Percentiles rank a stretch among this genome's conserved stretches.
Conservation (phyloP, 2,888 invertebrate genomes). For the Euclidia mi region DNA sequence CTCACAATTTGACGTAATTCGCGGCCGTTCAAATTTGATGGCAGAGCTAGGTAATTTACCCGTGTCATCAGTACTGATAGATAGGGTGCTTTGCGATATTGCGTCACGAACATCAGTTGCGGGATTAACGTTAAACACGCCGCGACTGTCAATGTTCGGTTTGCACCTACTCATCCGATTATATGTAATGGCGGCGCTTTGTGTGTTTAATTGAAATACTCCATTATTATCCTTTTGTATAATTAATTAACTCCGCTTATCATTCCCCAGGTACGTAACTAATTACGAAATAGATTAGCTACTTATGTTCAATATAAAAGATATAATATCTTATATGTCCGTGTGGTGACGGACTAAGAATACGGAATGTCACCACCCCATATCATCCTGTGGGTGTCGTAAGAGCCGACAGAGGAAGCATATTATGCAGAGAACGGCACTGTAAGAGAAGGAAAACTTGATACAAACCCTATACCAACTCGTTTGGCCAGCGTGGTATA, state of each 20-base stretch:
- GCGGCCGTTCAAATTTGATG: slow-evolving; percentile 25
- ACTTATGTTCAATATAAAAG: too few species aligned
- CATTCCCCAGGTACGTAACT: too few species aligned
- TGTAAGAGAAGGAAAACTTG: too few species aligned
- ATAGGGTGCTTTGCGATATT: slow-evolving; percentile 18
- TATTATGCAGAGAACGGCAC: too few species aligned
- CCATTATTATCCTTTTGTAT: slow-evolving; percentile 34
- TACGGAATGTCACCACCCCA: too few species aligned
- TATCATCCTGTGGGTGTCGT: too few species aligned
- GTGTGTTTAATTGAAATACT: slow-evolving; percentile 33
- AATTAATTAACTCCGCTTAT: slow-evolving; percentile 28
- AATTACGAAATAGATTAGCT: too few species aligned
- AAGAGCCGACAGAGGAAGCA: too few species aligned
- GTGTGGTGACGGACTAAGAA: too few species aligned
- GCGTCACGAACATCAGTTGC: slow-evolving; percentile 15
- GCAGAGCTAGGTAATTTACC: slow-evolving; percentile 37
- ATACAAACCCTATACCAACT: too few species aligned
- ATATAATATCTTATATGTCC: too few species aligned
- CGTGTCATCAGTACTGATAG: slow-evolving; percentile 33
- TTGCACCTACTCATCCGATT: slow-evolving; percentile 21
- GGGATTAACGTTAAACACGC: slow-evolving; percentile 23
- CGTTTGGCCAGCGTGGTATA: too few species aligned
- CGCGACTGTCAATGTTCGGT: slow-evolving; percentile 20
- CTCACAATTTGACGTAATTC: slow-evolving; percentile 16
- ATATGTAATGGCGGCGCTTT: slow-evolving; percentile 29